Base-by-base conservation (phyloP, 2,797 vertebrate genomes). In the Lemur catta region DNA sequence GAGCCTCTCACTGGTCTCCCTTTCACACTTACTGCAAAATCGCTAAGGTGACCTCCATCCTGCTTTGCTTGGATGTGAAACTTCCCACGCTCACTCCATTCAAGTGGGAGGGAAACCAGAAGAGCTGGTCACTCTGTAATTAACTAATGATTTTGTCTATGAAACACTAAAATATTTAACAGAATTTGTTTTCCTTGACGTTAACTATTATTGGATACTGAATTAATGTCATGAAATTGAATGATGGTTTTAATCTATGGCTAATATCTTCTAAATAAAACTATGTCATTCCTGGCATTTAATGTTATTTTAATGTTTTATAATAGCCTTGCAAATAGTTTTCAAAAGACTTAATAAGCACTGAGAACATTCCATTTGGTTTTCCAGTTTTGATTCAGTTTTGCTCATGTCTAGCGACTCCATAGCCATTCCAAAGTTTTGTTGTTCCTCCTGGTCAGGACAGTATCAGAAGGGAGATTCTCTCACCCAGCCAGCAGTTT, bases 141-240 rank as follows among this genome's bases (percentile, higher is more conserved):
- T 48, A 86, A 48, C 57, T 76, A 63, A 81, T 67, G 38, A 74
- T 35, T 79, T 88, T 82, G 65, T 46, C 50, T 55, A 67, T 57
- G 74, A 48, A 84, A 94, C 7, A 4, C 30, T 84, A 41, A 91
- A 59, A 52, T 75, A 48, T n/a, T 93, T 72, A 72, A 84, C 67
- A 69, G 81, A 38, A 81, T 61, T 89, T 65, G 28, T 79, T 78
- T 92, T 35, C 48, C 26, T 33, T 82, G 80, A 89, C 41, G 6
- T 89, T 65, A 50, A 50, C 11, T 38, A 13, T 18, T 75, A 55
- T 48, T 69, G 26, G 65, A 48, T 43, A 55, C 38, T 63, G 79
- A 91, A 84, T 88, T 69, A 55, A 88, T 50, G n/a, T 35, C 43
- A 48, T 33, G 43, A 75, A 85, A 17, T 88, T 38, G 57, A 55